Conservation (phyloP, 2,888 invertebrate species). For the Pseudeuparius sepicola region DNA sequence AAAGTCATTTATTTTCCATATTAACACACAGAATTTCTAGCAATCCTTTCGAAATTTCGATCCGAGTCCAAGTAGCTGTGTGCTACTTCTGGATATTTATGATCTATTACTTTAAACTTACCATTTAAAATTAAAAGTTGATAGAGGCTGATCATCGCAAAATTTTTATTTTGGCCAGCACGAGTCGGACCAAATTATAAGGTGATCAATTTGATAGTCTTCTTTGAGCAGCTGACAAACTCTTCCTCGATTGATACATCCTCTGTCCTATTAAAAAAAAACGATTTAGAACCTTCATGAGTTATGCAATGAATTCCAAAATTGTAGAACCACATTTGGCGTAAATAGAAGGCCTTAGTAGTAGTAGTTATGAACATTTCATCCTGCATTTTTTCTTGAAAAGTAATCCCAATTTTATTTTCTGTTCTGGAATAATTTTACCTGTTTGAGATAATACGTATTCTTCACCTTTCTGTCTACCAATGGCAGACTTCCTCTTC, state of each 20-base stretch:
- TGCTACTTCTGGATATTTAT: constrained; percentile 16
- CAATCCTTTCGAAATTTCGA: too few relatives aligned
- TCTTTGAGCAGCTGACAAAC: constrained; percentile 12
- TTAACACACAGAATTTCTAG: background rate
- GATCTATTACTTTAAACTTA: constrained; percentile 10
- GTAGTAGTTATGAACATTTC: too few relatives aligned
- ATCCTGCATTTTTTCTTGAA: too few relatives aligned
- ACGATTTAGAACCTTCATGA: constrained; percentile 12
- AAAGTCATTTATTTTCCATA: constrained; percentile 4
- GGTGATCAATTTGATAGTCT: constrained; percentile 4
- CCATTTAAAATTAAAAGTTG: constrained; percentile 12
- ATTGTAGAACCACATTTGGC: constrained; percentile 8
- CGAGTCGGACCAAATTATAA: constrained; percentile 13
- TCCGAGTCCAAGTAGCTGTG: constrained; percentile 29
- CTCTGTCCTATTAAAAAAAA: constrained; percentile 24
- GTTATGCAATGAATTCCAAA: constrained; percentile 18
- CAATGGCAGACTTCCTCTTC: too few relatives aligned
- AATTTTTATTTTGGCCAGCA: constrained; percentile 15
- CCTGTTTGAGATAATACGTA: too few relatives aligned
- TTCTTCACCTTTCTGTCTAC: too few relatives aligned
- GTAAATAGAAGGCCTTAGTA: constrained; percentile 5
- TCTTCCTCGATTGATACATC: constrained; percentile 14
- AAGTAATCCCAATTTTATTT: too few relatives aligned
- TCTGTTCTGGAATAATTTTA: too few relatives aligned
- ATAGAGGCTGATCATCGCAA: constrained; percentile 12